These are phyloP conservation scores for Dromas ardeola DNA, from an alignment of 2,113 vertebrate genomes.

Conservation along the genomic window DNA sequence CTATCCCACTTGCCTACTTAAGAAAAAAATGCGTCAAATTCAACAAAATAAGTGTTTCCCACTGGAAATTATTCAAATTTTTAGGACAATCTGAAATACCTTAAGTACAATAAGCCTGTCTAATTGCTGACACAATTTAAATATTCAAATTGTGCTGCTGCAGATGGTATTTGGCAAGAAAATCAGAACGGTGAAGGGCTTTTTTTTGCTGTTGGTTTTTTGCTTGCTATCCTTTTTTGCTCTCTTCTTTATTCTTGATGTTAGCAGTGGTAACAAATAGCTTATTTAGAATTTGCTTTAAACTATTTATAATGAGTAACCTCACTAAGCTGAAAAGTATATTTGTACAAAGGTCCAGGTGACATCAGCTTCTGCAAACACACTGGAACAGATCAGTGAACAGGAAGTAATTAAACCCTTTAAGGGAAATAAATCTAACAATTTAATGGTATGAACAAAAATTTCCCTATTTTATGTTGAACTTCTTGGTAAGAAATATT, in stretches of 20 bases:
- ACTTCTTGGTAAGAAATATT: not conserved
- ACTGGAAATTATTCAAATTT: not conserved
- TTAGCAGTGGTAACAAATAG: not conserved
- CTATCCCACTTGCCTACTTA: not conserved
- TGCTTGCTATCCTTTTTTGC: not conserved
- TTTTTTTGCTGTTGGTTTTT: not conserved
- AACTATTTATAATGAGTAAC: constrained; percentile 39
- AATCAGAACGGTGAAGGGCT: not conserved
- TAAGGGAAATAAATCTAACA: constrained; percentile 6
- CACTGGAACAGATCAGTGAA: constrained; percentile 36
- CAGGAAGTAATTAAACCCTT: constrained; percentile 47
- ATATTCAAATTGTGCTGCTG: not conserved
- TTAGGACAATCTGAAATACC: not conserved
- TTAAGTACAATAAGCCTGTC: not conserved
- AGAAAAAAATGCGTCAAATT: not conserved
- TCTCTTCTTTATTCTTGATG: not conserved
- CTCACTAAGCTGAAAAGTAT: constrained; percentile 52
- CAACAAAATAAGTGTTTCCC: not conserved
- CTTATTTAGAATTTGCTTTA: constrained; percentile 42
- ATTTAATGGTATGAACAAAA: not conserved
- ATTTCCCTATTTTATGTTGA: not conserved
- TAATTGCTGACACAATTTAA: not conserved
- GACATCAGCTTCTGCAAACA: constrained; percentile 59
- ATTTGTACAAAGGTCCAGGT: constrained; percentile 44
- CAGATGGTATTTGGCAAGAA: not conserved